Evolutionary conservation across 2,113 vertebrate genomes (phyloP).

Genomic region (Alces alces): DNA sequence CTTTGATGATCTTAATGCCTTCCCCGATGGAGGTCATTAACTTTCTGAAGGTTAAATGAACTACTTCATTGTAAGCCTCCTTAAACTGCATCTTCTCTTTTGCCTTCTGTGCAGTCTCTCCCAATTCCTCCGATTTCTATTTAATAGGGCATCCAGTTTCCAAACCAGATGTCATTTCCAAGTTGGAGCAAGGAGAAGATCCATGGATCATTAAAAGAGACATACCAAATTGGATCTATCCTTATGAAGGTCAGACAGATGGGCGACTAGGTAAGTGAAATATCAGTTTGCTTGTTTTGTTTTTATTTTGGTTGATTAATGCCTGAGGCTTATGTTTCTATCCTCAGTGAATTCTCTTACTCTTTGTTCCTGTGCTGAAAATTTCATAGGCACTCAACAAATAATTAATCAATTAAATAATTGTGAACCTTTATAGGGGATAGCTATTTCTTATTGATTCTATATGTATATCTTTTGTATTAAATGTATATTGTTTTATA

Average conservation of each 20-base stretch:
- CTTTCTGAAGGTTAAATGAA: not conserved
- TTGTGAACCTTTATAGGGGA: not conserved
- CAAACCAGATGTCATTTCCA: conserved; percentile 64
- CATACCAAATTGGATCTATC: conserved; percentile 28
- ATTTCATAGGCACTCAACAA: conserved; percentile 1
- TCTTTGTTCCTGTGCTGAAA: conserved; percentile 1
- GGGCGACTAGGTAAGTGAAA: conserved; percentile 18
- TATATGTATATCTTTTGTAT: not conserved
- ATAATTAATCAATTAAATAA: not conserved
- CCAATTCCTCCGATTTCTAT: conserved; percentile 24
- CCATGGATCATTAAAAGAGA: conserved; percentile 46
- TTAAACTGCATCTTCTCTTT: not conserved
- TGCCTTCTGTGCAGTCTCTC: not conserved
- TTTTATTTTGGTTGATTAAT: not conserved
- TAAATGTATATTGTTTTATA: not conserved
- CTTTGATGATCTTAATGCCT: not conserved
- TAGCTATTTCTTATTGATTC: not conserved
- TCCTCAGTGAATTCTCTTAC: not conserved
- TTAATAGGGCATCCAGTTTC: conserved; percentile 52
- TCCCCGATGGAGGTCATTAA: not conserved
- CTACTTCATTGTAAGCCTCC: not conserved
- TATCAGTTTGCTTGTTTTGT: not conserved
- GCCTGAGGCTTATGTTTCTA: not conserved
- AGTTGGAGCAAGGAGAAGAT: conserved; percentile 61
- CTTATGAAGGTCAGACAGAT: conserved; percentile 21